These are phyloP conservation scores for Molothrus aeneus DNA, from an alignment of 2,797 vertebrate species.

Conservation along the genomic window DNA sequence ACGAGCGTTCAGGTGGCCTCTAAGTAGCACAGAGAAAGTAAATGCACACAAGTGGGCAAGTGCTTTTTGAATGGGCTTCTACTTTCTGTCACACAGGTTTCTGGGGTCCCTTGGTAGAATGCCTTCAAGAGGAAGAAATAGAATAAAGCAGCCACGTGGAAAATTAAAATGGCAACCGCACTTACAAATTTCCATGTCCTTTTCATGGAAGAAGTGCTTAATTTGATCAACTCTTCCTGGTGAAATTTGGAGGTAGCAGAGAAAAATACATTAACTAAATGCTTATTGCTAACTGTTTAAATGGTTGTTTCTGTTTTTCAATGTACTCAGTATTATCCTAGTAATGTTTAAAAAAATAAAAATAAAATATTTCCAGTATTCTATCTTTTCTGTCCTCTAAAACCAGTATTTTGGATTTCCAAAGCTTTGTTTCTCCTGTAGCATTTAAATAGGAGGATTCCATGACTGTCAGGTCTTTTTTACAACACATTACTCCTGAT, in stretches of 20 bases:
- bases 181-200: not conserved
- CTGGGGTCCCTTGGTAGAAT: not conserved
- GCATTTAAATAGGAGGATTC: not conserved
- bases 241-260: not conserved
- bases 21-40: not conserved
- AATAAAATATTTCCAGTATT: not conserved
- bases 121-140: not conserved
- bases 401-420: not conserved
- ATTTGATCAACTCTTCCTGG: not conserved
- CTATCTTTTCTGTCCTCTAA: not conserved
- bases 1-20: not conserved
- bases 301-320: not conserved
- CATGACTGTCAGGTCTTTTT: not conserved
- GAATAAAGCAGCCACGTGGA: not conserved
- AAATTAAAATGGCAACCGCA: not conserved
- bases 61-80: not conserved
- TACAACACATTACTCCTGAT: not conserved
- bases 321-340: not conserved
- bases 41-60: not conserved
- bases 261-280: not conserved
- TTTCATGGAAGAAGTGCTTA: not conserved
- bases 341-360: not conserved
- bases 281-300: not conserved
- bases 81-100: not conserved
- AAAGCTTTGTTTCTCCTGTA: not conserved